Percentiles rank a stretch among this genome's conserved stretches.
Evolutionary conservation across 2,888 invertebrate genomes (phyloP).

Genomic region (Lissocephala sabroskyi): DNA sequence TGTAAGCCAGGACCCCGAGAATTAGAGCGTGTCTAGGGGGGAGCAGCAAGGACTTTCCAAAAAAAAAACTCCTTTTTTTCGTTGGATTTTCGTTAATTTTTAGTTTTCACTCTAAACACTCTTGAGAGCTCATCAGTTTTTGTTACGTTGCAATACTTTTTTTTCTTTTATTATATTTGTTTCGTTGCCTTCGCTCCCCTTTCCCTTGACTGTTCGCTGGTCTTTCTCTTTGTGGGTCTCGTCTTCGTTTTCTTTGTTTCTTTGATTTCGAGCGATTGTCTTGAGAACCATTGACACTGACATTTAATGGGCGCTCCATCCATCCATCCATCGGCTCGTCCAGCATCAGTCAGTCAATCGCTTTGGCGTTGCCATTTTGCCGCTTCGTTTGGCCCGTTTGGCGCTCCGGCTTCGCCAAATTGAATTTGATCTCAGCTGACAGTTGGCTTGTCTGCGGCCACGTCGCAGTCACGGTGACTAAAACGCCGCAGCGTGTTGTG

Average conservation of each 20-base stretch:
- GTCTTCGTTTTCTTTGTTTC: conserved; percentile 14
- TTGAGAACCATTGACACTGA: conserved; percentile 26
- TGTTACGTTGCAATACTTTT: conserved; percentile 44
- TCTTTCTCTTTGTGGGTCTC: conserved; percentile 4
- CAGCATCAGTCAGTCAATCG: conserved; percentile 36
- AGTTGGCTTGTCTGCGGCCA: conserved; percentile 21
- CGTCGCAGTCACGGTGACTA: conserved; percentile 30
- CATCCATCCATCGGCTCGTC: conserved; percentile 7
- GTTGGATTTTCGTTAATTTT: too few relatives aligned
- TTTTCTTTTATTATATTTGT: conserved; percentile 59
- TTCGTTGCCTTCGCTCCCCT: conserved; percentile 37
- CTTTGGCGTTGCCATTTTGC: conserved; percentile 22
- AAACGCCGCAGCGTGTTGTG: conserved; percentile 43
- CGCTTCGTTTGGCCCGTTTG: conserved; percentile 14
- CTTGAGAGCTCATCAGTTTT: conserved; percentile 50
- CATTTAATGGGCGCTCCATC: conserved; percentile 22
- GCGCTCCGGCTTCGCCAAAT: conserved; percentile 29
- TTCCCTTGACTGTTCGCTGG: conserved; percentile 9
- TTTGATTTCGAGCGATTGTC: conserved; percentile 4
- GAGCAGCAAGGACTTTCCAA: background rate
- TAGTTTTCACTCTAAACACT: conserved; percentile 64
- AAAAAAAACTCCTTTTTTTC: background rate
- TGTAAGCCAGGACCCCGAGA: conserved; percentile 24
- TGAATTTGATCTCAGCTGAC: conserved; percentile 50
- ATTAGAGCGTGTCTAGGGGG: background rate